phyloP scores from a whole-genome alignment of 2,113 vertebrate genomes.

The Microtus montanus region DNA sequence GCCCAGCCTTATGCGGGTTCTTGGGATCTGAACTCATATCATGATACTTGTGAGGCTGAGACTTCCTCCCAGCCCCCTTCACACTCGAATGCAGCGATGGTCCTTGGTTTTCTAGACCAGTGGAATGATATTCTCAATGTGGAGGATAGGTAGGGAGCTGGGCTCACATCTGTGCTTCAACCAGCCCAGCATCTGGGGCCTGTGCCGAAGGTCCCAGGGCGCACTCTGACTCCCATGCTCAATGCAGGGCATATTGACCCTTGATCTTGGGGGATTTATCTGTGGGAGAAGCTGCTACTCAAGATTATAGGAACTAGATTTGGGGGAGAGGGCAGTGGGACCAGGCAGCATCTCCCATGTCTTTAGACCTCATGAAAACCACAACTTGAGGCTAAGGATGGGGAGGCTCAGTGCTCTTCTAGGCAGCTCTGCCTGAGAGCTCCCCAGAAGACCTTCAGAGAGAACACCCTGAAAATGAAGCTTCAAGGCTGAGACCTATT shows the following conservation, averaged over 20 bases:
- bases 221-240: neutral
- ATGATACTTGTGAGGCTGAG: neutral
- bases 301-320: constrained; percentile 13
- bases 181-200: neutral
- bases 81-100: neutral
- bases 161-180: constrained; percentile 32
- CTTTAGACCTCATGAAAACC: neutral
- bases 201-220: constrained; percentile 30
- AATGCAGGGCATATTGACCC: constrained; percentile 33
- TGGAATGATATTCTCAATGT: constrained; percentile 29
- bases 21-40: neutral
- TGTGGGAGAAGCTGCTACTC: constrained; percentile 18
- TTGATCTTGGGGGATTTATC: constrained; percentile 41
- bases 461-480: neutral
- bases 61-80: neutral
- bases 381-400: neutral
- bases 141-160: neutral
- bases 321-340: neutral
- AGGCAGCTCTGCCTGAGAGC: neutral
- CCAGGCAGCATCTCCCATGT: neutral
- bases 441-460: neutral
- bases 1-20: neutral
- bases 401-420: neutral
- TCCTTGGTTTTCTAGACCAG: neutral
- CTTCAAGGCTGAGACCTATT: neutral